Base-by-base conservation (phyloP, 2,797 vertebrate species). In the Danio albolineatus region DNA sequence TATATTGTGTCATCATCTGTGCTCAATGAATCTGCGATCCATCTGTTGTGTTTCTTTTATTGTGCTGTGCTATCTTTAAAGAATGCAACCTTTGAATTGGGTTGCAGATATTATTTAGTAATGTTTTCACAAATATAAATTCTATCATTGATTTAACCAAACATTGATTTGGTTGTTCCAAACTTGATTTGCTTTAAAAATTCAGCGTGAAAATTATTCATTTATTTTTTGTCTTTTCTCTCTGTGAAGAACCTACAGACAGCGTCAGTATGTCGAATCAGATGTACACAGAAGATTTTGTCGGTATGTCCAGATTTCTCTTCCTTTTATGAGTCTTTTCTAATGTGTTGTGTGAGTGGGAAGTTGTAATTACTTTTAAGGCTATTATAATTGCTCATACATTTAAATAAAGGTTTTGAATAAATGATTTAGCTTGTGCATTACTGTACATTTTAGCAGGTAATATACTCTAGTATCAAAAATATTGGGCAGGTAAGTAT, bases 271-370 rank as follows among this genome's bases (percentile, higher is more conserved):
- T 4, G 88, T 73, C 0, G 93, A 95, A 87, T 95, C 94, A 9
- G 93, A 94, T 41, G 94, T 95, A 66, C 94, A 92, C 53, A 79
- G 93, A 71, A 93, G 92, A 93, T 95, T 94, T 87, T 95, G 94
- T 90, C 92, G 93, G 94, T 94, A 91, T 86, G 92, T 88, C 78
- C 16, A 53, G 16, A 70, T 78, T 70, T 59, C 41, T 72, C 10
- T 9, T 7, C 16, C 16, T 48, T 17, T 56, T 48, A 7, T 74
- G 5, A 43, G 13, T 53, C 38, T 43, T 5, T 57, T 59, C 12
- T 36, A 89, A 88, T 86, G 87, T 85, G 85, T 89, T 92, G 92
- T 92, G 92, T 91, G 2, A 43, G 41, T 13, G 16, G 5, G 73
- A 53, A 2, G 6, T 6, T 19, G 10, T 1, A 17, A 5, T 53